These are phyloP conservation scores for Trichogramma evanescens DNA, from an alignment of 2,888 invertebrate species.

Conservation along the genomic window DNA sequence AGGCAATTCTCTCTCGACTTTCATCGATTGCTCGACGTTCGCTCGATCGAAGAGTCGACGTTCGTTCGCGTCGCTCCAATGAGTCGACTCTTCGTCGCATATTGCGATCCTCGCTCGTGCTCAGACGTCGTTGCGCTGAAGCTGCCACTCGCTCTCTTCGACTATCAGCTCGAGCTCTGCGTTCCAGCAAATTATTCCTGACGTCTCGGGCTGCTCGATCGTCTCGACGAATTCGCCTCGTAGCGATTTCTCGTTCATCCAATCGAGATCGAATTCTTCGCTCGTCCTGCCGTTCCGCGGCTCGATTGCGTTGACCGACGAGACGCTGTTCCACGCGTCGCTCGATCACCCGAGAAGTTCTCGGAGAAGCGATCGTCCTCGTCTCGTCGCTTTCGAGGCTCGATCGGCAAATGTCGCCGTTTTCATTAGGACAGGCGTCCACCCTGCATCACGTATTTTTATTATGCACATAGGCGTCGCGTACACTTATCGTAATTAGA, in stretches of 20 bases:
- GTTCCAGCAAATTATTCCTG: background rate
- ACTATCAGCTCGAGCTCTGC: background rate
- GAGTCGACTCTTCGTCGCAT: slow-evolving; percentile 1
- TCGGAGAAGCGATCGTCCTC: background rate
- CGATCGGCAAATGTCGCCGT: background rate
- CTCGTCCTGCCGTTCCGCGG: no score
- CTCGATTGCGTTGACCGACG: no score
- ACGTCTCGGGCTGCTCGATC: no score
- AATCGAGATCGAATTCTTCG: no score
- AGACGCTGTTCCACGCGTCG: no score
- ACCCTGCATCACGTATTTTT: slow-evolving; percentile 25
- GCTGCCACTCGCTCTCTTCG: background rate
- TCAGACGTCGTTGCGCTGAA: background rate
- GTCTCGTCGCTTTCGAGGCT: background rate
- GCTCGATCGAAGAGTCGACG: background rate
- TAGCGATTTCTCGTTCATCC: no score
- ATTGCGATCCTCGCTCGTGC: background rate
- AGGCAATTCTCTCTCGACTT: background rate
- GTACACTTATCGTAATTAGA: background rate
- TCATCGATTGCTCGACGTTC: background rate
- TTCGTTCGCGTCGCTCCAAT: background rate
- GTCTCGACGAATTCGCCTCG: no score
- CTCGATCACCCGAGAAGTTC: background rate
- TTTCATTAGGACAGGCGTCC: slow-evolving; percentile 38
- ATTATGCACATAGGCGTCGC: no score